These are phyloP conservation scores for Ips nitidus DNA, from an alignment of 1,140 invertebrate species.

Conservation along the genomic window DNA sequence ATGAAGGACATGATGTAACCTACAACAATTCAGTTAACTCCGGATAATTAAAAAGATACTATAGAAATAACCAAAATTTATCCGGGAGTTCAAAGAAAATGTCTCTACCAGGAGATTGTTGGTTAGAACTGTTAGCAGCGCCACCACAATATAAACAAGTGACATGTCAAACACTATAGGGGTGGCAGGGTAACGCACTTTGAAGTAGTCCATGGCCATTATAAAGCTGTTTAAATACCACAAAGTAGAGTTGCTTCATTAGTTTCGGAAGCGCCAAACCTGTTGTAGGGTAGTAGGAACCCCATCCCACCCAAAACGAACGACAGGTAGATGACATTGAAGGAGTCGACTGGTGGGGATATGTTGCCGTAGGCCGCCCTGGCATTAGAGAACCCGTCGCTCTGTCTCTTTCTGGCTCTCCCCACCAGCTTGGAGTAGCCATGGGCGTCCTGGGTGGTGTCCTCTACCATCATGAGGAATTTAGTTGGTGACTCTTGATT, in stretches of 20 bases:
- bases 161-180: conserved; percentile 92
- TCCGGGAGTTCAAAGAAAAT: conserved; percentile 78
- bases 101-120: conserved; percentile 85
- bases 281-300: conserved; percentile 89
- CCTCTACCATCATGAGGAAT: conserved; percentile 36
- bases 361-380: conserved; percentile 59
- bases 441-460: conserved; percentile 39
- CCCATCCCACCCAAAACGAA: conserved; percentile 84
- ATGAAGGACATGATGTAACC: conserved; percentile 81
- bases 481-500: neutral
- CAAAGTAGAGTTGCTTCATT: conserved; percentile 38
- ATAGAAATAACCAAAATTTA: conserved; percentile 73
- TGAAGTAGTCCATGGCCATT: conserved; percentile 87
- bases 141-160: conserved; percentile 83
- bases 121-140: conserved; percentile 80
- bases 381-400: conserved; percentile 46
- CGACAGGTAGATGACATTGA: conserved; percentile 76
- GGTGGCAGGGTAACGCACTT: conserved; percentile 76
- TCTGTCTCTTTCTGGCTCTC: conserved; percentile 56
- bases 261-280: conserved; percentile 54
- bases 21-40: conserved; percentile 50
- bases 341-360: conserved; percentile 72
- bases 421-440: conserved; percentile 54
- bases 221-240: conserved; percentile 67
- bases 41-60: too few relatives aligned